These are phyloP conservation scores for Chloropsis cyanopogon DNA, from an alignment of 2,113 vertebrate genomes.

Conservation along the genomic window DNA sequence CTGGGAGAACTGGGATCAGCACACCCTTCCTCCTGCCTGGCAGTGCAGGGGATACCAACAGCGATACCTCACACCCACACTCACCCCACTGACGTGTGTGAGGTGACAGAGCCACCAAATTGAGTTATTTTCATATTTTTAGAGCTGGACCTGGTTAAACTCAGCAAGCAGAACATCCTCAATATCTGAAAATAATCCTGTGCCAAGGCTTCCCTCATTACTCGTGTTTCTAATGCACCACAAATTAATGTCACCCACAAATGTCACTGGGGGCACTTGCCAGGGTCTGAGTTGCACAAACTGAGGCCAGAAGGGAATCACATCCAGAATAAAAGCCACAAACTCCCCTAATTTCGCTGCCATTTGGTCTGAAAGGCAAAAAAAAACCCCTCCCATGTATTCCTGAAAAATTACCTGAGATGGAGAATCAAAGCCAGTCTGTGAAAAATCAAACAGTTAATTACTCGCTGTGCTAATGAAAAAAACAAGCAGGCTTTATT, in stretches of 20 bases:
- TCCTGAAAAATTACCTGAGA: neutral
- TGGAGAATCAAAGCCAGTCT: neutral
- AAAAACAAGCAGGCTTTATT: neutral
- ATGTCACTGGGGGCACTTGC: neutral
- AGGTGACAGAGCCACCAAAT: neutral
- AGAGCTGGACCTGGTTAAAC: neutral
- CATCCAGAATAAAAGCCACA: neutral
- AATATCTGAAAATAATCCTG: neutral
- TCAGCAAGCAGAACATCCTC: neutral
- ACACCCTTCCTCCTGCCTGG: neutral
- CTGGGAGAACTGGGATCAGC: neutral
- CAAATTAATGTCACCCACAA: neutral
- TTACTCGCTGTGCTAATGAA: neutral
- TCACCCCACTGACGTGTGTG: rapidly evolving
- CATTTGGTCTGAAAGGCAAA: neutral
- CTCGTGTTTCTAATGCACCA: neutral
- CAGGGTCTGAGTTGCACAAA: neutral
- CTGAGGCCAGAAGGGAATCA: neutral
- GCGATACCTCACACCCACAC: neutral
- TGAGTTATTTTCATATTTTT: neutral
- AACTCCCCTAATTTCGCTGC: neutral
- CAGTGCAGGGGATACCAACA: rapidly evolving
- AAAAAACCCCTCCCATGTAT: rapidly evolving
- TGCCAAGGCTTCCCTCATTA: neutral
- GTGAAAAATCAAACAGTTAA: neutral